Evolutionary conservation across 2,797 vertebrate genomes (phyloP).

Genomic region (Notoglanidium macrostoma): DNA sequence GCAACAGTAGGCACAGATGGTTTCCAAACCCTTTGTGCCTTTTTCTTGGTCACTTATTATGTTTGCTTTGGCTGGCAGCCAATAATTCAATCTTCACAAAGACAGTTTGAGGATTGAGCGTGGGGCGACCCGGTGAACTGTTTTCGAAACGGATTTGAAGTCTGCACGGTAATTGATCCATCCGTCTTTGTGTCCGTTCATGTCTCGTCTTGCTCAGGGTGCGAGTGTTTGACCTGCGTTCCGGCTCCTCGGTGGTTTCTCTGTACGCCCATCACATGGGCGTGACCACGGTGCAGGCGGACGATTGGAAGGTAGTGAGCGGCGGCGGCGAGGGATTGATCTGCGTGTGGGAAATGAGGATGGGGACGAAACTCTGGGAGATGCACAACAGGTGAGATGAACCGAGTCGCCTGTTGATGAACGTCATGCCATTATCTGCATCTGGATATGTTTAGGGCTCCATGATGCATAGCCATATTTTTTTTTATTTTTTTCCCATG

Average conservation of each 20-base stretch:
- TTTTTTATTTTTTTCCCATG: too few relatives aligned
- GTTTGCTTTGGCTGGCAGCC: slow-evolving; percentile 47
- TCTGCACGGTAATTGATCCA: background rate
- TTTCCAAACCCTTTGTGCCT: slow-evolving; percentile 70
- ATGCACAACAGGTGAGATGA: slow-evolving; percentile 87
- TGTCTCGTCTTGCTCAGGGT: slow-evolving; percentile 73
- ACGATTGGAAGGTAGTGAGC: slow-evolving; percentile 95
- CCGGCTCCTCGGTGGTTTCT: slow-evolving; percentile 72
- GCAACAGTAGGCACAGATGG: slow-evolving; percentile 75
- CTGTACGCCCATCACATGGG: slow-evolving; percentile 89
- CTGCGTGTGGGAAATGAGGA: slow-evolving; percentile 93
- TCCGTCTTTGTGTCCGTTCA: background rate
- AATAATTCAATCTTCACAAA: slow-evolving; percentile 39
- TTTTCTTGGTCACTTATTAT: slow-evolving; percentile 49
- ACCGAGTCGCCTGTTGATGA: background rate
- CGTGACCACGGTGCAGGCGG: slow-evolving; percentile 84
- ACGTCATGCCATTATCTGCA: background rate
- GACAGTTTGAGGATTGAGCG: slow-evolving; percentile 25
- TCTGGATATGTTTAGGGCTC: background rate
- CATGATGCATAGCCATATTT: background rate
- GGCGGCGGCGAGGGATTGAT: slow-evolving; percentile 90
- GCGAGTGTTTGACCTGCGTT: slow-evolving; percentile 84
- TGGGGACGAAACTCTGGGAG: slow-evolving; percentile 92
- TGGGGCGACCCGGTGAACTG: background rate
- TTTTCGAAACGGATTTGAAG: background rate